Evolutionary conservation across 2,797 vertebrate genomes (phyloP).

Genomic region (Molossus molossus): DNA sequence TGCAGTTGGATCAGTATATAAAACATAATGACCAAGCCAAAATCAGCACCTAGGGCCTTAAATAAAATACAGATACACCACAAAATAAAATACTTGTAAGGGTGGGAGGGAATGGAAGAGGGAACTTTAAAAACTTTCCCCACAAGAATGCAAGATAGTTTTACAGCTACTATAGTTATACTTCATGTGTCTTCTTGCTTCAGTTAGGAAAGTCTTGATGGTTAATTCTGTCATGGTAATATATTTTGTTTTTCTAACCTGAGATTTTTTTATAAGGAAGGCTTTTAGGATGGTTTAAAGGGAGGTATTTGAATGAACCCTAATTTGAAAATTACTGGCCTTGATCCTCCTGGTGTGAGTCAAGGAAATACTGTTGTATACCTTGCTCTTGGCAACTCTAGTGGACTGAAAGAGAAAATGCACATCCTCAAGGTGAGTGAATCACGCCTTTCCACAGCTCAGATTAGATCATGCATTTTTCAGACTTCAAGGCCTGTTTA

Average conservation of each 20-base stretch:
- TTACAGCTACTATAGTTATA: neutral
- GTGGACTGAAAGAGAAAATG: conserved; percentile 66
- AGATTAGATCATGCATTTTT: neutral
- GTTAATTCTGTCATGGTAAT: neutral
- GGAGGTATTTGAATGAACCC: conserved; percentile 57
- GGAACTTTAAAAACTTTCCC: neutral
- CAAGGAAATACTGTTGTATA: conserved; percentile 34
- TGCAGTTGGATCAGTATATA: neutral
- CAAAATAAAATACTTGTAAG: conserved; percentile 16
- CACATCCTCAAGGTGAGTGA: conserved; percentile 66
- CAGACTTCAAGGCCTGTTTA: neutral
- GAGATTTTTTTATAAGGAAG: conserved; percentile 43
- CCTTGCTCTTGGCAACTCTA: conserved; percentile 65
- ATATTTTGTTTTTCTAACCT: conserved; percentile 68
- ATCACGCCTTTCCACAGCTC: neutral
- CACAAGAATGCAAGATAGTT: neutral
- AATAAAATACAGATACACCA: conserved; percentile 2
- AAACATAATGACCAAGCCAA: conserved; percentile 73
- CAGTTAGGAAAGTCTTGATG: neutral
- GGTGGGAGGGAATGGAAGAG: conserved; percentile 34
- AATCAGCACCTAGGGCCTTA: conserved; percentile 72
- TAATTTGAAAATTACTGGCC: conserved; percentile 69
- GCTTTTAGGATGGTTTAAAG: conserved; percentile 65
- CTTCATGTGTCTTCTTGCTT: neutral
- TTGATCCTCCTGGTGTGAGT: conserved; percentile 56